A percentile compares a stretch with the other conserved stretches of the same genome.
These are phyloP conservation scores for Meghimatium bilineatum DNA, from an alignment of 2,888 invertebrate genomes.

Conservation along the genomic window DNA sequence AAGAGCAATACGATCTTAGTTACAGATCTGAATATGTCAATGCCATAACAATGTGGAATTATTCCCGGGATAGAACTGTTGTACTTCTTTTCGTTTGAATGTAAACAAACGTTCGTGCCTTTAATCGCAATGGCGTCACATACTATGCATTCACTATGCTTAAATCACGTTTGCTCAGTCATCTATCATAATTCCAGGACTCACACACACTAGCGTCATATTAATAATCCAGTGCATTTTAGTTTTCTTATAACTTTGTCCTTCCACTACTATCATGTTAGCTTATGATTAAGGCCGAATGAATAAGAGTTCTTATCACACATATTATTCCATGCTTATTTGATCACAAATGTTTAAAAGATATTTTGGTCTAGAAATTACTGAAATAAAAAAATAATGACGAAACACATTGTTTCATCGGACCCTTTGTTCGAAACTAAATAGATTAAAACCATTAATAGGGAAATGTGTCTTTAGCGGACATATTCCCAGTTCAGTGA, in stretches of 20 bases:
- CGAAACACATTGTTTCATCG: too few relatives aligned
- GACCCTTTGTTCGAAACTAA: too few relatives aligned
- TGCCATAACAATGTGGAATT: constrained; percentile 32
- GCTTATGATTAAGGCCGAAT: background rate
- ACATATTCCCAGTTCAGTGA: too few relatives aligned
- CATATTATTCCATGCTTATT: too few relatives aligned
- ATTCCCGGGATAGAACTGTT: background rate
- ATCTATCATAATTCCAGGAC: constrained; percentile 16
- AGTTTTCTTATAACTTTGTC: background rate
- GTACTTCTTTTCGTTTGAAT: background rate
- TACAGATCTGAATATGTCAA: constrained; percentile 30
- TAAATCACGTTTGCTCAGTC: constrained; percentile 28
- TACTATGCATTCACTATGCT: background rate
- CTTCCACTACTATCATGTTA: background rate
- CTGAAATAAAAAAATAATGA: too few relatives aligned
- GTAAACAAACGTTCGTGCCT: constrained; percentile 18
- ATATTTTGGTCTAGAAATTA: too few relatives aligned
- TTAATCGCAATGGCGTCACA: constrained; percentile 33
- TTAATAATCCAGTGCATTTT: background rate
- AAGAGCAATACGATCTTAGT: constrained; percentile 25
- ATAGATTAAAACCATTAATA: too few relatives aligned
- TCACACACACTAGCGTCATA: background rate
- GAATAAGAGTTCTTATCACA: background rate
- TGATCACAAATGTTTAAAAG: too few relatives aligned
- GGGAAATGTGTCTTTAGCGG: too few relatives aligned